Base-by-base conservation (phyloP, 2,797 vertebrate genomes). In the Diceros bicornis region DNA sequence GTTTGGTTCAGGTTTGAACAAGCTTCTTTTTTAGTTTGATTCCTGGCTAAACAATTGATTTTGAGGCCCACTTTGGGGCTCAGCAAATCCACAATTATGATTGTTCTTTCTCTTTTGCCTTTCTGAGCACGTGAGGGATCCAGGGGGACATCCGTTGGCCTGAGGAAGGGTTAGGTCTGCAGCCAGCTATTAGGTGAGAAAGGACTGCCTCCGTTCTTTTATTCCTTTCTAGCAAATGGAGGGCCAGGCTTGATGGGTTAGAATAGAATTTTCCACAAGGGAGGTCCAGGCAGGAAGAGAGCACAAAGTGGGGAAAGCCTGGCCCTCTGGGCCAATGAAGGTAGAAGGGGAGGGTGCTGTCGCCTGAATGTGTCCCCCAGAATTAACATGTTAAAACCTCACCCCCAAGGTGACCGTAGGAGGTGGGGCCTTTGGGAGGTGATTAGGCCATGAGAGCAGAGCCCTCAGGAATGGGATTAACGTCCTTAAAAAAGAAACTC, bases 1-100 rank as follows among this genome's bases (percentile, higher is more conserved):
- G 34, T 64, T 91, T 61, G 25, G 29, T 34, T 69, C 37, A n/a
- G 89, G 71, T n/a, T 18, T 25, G 68, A 83, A 66, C 34, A 66
- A 29, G 14, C 41, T 89, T 74, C 90, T 88, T 84, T 91, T 82
- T 37, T 32, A 81, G 14, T 68, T 78, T 77, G 72, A 89, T 89
- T 72, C 13, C 68, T 93, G 68, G 57, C 32, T 96, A 87, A 89
- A 41, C 11, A 61, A 41, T 20, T 66, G 29, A 78, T 62, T 41
- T 41, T 1, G 41, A 75, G 61, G 34, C 21, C 41, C 32, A 47
- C 14, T 47, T 44, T 86, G 29, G 57, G 91, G 47, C 41, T 90
- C 32, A 61, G 89, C 55, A 85, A 89, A 90, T 72, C 61, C 57
- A 52, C 62, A 85, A 34, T 64, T 47, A 79, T 23, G 21, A 27